Conservation (phyloP, 2,797 vertebrate species). For the Synanceia verrucosa region DNA sequence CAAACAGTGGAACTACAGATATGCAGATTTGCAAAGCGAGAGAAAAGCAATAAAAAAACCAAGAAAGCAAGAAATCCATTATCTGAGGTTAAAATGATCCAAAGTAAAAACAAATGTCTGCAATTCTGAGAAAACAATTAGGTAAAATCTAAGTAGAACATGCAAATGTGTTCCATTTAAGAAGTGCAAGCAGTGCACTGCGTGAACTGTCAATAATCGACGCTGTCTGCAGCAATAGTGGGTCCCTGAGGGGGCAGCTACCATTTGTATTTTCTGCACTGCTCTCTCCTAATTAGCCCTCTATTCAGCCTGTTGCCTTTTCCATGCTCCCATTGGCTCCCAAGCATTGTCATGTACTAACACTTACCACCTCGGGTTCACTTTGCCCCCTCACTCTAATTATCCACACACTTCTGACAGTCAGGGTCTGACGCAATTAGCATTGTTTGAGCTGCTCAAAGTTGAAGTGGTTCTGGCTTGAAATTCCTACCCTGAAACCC, state of each 20-base stretch:
- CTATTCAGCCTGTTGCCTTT: slow-evolving; percentile 79
- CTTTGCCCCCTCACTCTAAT: slow-evolving; percentile 80
- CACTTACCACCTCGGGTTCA: slow-evolving; percentile 75
- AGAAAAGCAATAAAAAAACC: not conserved
- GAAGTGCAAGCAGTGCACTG: slow-evolving; percentile 66
- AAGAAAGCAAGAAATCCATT: slow-evolving; percentile 34
- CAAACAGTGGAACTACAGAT: slow-evolving; percentile 48
- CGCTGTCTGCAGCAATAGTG: slow-evolving; percentile 72
- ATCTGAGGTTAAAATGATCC: slow-evolving; percentile 37
- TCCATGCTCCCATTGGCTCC: slow-evolving; percentile 70
- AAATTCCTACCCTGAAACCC: slow-evolving; percentile 66
- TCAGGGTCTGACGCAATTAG: slow-evolving; percentile 69
- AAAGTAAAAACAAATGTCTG: slow-evolving; percentile 45
- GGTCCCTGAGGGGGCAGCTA: slow-evolving; percentile 68
- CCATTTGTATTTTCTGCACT: slow-evolving; percentile 74
- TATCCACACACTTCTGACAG: slow-evolving; percentile 78
- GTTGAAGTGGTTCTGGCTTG: slow-evolving; percentile 54
- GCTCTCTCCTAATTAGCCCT: slow-evolving; percentile 77
- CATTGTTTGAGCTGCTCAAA: slow-evolving; percentile 63
- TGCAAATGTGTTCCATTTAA: slow-evolving; percentile 74
- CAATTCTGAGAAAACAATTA: slow-evolving; percentile 71
- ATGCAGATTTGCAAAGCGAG: slow-evolving; percentile 43
- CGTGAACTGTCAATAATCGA: slow-evolving; percentile 82
- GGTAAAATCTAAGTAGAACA: slow-evolving; percentile 64
- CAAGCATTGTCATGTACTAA: slow-evolving; percentile 76